Evolutionary conservation across 2,888 invertebrate genomes (phyloP), one percentile per base, ranked within the genome.

Genomic region (Emmelina monodactyla): DNA sequence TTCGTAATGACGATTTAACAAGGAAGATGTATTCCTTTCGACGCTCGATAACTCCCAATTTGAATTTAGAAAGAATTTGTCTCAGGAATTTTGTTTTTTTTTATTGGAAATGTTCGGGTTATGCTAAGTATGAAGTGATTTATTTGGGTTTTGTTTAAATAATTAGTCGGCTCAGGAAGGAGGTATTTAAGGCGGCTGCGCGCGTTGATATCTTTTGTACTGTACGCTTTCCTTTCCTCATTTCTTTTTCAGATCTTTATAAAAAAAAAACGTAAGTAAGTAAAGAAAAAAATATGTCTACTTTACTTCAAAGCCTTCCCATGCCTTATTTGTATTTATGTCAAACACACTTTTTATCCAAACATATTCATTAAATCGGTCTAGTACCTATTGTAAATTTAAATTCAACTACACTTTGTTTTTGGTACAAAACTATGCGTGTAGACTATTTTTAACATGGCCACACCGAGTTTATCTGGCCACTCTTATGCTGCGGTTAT

Each of bases 1-100:
- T 78, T 78, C 72, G 73, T 76, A 78, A 79, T 75, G 78, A 78
- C 76, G 53, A 72, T 78, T 79, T 78, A 75, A 79, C 70, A 76
- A 75, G 76, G 75, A 76, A 79, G 78, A 78, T 64, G 75, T 75
- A 76, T 76, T 68, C 71, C 69, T 67, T 65, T 64, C 62, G 65
- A 57, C 58, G 53, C 56, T 64, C 72, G 73, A 72, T 76, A 75
- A 70, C 55, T 69, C 64, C 54, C 56, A 65, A 68, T 69, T 68
- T 61, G 56, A 59, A 62, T 63, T 64, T 58, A 46, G 56, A 57
- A 66, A 53, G 68, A 70, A 70, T 71, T 68, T 59, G 60, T 59
- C 50, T 56, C 48, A 56, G 60, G 65, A 59, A 62, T 63, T 61
- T 50, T 52, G 55, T 51, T 46, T 59, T 51, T 64, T 53, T 51